These are phyloP conservation scores for Okamejei kenojei DNA, from an alignment of 2,797 vertebrate genomes.

Conservation along the genomic window DNA sequence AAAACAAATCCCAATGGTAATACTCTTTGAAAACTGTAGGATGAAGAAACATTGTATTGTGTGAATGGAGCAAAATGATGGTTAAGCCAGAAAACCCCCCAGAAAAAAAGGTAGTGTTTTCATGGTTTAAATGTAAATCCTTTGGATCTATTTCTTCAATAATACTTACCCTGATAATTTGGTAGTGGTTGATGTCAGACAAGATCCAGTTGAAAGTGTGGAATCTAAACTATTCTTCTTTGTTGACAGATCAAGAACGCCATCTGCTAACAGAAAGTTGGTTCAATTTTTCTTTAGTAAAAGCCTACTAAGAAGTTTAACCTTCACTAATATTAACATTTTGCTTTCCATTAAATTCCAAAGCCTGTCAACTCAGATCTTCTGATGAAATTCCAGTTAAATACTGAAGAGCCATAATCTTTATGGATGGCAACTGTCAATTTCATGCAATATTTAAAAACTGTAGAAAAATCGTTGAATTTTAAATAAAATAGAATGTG, in stretches of 20 bases:
- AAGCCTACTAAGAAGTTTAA: background rate
- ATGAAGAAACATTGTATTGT: background rate
- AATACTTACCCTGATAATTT: constrained; percentile 82
- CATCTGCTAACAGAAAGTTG: constrained; percentile 66
- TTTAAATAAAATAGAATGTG: background rate
- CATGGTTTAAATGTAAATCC: constrained; percentile 51
- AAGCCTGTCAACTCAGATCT: background rate
- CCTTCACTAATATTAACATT: constrained; percentile 40
- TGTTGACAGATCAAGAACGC: constrained; percentile 88
- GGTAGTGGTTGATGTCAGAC: constrained; percentile 65
- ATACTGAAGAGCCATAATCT: background rate
- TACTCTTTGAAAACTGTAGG: background rate
- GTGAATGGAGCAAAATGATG: constrained; percentile 50
- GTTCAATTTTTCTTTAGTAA: background rate
- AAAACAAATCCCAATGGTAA: background rate
- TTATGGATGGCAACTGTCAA: background rate
- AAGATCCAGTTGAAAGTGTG: constrained; percentile 62
- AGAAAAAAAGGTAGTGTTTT: constrained; percentile 46
- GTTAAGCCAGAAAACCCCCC: constrained; percentile 46
- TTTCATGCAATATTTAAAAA: background rate
- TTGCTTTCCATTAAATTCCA: constrained; percentile 31
- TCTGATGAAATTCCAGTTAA: background rate
- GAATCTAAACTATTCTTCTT: constrained; percentile 73
- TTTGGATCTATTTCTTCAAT: constrained; percentile 48
- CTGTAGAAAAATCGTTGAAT: background rate